Percentiles rank a stretch among this genome's conserved stretches.
Evolutionary conservation across 35 echinoderm and acorn worm species (phyloP).

Genomic region (Apostichopus parvimensis): DNA sequence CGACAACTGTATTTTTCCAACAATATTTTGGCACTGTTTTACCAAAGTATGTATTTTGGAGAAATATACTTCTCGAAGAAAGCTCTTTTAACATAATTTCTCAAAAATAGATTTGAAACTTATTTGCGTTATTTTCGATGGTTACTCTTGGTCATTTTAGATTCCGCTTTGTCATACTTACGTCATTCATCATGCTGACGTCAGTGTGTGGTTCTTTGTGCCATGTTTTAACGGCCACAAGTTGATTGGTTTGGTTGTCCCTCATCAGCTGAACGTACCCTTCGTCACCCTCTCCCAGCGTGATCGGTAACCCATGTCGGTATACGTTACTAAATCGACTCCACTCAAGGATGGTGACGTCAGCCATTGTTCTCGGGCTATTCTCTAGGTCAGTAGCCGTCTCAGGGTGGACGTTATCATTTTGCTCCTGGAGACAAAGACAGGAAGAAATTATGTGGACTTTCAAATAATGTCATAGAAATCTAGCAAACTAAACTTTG

Average conservation of each 20-base stretch:
- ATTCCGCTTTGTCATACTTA: not conserved
- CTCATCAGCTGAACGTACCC: conserved; percentile 29
- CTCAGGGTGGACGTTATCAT: not conserved
- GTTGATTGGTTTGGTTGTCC: conserved; percentile 12
- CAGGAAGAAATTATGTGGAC: no score
- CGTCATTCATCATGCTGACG: conserved; percentile 42
- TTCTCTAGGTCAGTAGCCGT: not conserved
- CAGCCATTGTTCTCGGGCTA: not conserved
- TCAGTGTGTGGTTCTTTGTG: conserved; percentile 12
- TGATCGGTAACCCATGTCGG: conserved; percentile 20
- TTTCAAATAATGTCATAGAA: no score
- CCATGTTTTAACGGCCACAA: conserved; percentile 44
- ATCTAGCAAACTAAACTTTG: no score
- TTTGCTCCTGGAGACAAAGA: not conserved
- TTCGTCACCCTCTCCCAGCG: conserved; percentile 32
- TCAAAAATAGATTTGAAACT: no score
- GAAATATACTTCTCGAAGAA: no score
- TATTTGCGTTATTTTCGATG: no score
- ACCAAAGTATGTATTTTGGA: no score
- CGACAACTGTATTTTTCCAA: no score
- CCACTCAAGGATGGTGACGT: conserved; percentile 25
- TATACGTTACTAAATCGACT: conserved; percentile 22
- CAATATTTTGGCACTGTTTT: no score
- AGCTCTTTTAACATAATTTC: no score
- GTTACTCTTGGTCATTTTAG: not conserved